Base-by-base conservation (phyloP, 1,140 invertebrate genomes). In the Ptiloglossa arizonensis region DNA sequence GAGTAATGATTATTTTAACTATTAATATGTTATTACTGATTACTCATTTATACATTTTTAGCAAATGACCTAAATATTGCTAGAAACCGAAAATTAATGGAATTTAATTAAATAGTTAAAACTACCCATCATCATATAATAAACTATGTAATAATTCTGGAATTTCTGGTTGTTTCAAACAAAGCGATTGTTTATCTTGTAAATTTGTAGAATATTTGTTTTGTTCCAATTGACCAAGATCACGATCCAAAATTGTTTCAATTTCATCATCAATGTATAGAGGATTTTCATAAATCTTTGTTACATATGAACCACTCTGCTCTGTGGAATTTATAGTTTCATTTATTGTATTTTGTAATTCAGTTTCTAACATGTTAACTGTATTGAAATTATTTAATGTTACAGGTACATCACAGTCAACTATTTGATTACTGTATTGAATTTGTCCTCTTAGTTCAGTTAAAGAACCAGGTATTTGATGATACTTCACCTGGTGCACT, bases 401-500 rank as follows among this genome's bases (percentile, higher is more conserved):
- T 22, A 71, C 71, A 1, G 86, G 35, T 32, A 87, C 67, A 27
- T 85, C 67, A 38, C 72, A 46, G 11, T 79, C 71, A 46, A 79
- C 19, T 32, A 70, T 41, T 64, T 70, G 44, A 71, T 67, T 66
- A 71, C 50, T 38, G 19, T 82, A 78, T n/a, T 80, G 68, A 19
- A 52, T n/a, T 6, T 83, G 67, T 1, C 46, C 29, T 38, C 63
- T 68, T 22, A 70, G 48, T 35, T 82, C 77, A 0, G 69, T 69
- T 35, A 89, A 70, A 5, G 86, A 24, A 66, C 80, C 82, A 1
- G 79, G 64, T 27, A 87, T 86, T 64, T 89, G 83, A 64, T 91
- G 87, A 80, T 91, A 87, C 72, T 93, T 91, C 1, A 83, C 35
- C 57, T 89, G 88, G 79, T 95, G 94, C 22, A 93, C 93, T 86